These are phyloP conservation scores for Nothura maculosa DNA, from an alignment of 2,797 vertebrate species.

Conservation along the genomic window DNA sequence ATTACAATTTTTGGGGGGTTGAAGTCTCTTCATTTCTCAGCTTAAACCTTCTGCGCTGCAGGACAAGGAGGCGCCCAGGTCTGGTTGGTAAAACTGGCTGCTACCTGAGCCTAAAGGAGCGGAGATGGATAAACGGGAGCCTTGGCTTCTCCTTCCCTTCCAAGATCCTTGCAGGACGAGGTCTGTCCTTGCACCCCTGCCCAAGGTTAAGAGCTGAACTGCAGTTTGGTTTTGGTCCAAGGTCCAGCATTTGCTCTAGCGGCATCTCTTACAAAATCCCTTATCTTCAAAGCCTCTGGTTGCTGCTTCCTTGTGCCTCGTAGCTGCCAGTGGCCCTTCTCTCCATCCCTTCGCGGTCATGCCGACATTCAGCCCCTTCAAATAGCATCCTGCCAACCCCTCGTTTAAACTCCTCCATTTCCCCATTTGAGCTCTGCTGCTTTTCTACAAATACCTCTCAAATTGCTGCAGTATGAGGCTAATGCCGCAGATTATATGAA, in stretches of 20 bases:
- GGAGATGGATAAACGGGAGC: background rate
- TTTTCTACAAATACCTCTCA: background rate
- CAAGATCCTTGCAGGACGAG: background rate
- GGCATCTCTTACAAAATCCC: background rate
- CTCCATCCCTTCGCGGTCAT: background rate
- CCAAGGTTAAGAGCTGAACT: background rate
- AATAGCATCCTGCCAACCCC: background rate
- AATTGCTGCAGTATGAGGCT: background rate
- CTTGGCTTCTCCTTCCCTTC: background rate
- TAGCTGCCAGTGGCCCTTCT: background rate
- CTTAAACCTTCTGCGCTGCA: background rate
- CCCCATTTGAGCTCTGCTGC: background rate
- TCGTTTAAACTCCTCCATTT: background rate
- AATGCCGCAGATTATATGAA: background rate
- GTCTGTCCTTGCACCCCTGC: background rate
- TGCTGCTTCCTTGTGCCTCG: background rate
- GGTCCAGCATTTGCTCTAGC: background rate
- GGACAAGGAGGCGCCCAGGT: background rate
- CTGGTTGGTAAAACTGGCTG: background rate
- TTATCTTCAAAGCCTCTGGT: background rate
- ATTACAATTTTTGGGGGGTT: conserved; percentile 29
- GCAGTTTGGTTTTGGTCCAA: background rate
- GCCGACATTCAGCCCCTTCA: background rate
- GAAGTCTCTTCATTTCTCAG: conserved; percentile 68
- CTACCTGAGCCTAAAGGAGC: background rate